These are phyloP conservation scores for Xestia c-nigrum DNA, from an alignment of 2,888 invertebrate species.

Conservation along the genomic window DNA sequence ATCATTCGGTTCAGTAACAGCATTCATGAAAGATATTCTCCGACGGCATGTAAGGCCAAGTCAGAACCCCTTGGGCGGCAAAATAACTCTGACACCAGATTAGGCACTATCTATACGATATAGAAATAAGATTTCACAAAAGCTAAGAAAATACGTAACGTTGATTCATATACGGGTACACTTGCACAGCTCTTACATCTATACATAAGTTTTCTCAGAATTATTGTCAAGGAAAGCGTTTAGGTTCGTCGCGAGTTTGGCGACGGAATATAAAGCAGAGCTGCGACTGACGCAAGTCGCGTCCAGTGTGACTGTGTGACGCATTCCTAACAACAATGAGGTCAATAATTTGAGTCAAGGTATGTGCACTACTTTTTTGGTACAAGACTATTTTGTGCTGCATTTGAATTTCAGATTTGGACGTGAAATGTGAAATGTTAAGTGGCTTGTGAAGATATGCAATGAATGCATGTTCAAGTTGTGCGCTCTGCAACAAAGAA, in stretches of 20 bases:
- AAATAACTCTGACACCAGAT: no score
- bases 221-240: conserved; percentile 75
- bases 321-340: conserved; percentile 70
- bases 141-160: neutral
- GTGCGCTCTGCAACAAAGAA: neutral
- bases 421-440: conserved; percentile 49
- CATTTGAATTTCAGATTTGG: conserved; percentile 57
- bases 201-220: conserved; percentile 66
- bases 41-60: no score
- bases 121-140: neutral
- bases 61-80: no score
- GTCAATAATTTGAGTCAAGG: conserved; percentile 72
- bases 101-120: neutral
- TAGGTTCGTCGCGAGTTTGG: conserved; percentile 60
- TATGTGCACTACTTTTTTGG: conserved; percentile 58
- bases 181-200: conserved; percentile 46
- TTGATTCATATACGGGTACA: neutral
- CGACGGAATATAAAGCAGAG: conserved; percentile 69
- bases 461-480: conserved; percentile 15
- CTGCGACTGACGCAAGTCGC: conserved; percentile 54
- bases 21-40: no score
- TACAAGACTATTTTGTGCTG: conserved; percentile 41
- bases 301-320: conserved; percentile 38
- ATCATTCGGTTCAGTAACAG: no score
- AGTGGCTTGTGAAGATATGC: conserved; percentile 4